Percentiles rank a stretch among this genome's conserved stretches.
Conservation (phyloP, 2,797 vertebrate species). For the Paramormyrops hopkinsi region DNA sequence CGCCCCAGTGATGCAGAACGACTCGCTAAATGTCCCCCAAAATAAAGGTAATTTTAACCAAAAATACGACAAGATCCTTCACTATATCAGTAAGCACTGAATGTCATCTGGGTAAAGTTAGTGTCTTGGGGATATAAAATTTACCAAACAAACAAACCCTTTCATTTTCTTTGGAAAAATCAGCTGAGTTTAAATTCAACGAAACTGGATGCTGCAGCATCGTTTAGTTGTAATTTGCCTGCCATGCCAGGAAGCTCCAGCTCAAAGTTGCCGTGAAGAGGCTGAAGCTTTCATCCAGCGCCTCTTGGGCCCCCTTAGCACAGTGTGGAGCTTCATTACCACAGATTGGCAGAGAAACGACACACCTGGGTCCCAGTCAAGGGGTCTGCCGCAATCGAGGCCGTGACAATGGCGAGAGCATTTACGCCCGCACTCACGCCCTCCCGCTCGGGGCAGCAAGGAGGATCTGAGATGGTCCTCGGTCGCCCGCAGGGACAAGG, state of each 20-base stretch:
- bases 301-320: constrained; percentile 6
- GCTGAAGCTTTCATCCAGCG: neutral
- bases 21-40: neutral
- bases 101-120: neutral
- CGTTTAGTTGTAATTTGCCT: neutral
- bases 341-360: constrained; percentile 54
- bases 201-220: neutral
- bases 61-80: neutral
- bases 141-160: neutral
- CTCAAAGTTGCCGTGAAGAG: neutral
- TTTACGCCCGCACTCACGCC: constrained; percentile 31
- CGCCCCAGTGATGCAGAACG: neutral
- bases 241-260: neutral
- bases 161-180: neutral
- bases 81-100: neutral
- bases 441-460: constrained; percentile 11
- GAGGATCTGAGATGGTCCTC: constrained; percentile 6
- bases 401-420: constrained; percentile 41
- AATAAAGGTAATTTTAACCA: neutral
- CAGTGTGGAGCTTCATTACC: constrained; percentile 44
- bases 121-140: neutral
- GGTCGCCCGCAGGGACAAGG: neutral
- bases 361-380: constrained; percentile 62
- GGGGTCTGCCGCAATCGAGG: constrained; percentile 44
- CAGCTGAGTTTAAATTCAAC: neutral